Evolutionary conservation across 2,113 vertebrate species (phyloP).

Genomic region (Neomonachus schauinslandi): DNA sequence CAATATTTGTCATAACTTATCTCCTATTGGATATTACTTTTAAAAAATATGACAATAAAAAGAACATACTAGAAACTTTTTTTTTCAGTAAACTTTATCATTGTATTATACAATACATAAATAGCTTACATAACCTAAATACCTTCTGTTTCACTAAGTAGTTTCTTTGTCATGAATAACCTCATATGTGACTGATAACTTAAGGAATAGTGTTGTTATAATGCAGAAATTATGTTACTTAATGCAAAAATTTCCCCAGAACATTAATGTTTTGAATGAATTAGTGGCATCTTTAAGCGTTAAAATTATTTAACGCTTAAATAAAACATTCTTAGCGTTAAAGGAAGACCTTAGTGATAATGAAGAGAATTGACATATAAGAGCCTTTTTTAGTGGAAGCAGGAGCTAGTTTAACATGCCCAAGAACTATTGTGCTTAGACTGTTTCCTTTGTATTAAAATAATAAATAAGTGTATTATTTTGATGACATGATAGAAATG

Average conservation of each 20-base stretch:
- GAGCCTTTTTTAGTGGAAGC: not conserved
- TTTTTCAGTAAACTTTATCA: not conserved
- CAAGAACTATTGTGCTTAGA: not conserved
- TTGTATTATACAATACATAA: not conserved
- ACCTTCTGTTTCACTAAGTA: not conserved
- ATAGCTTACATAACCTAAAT: not conserved
- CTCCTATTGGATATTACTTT: not conserved
- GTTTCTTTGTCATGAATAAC: not conserved
- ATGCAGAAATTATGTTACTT: slow-evolving; percentile 5
- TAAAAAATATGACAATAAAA: not conserved
- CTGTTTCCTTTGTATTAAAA: not conserved
- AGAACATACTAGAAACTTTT: not conserved
- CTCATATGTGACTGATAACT: not conserved
- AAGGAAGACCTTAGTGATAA: not conserved
- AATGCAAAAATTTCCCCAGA: not conserved
- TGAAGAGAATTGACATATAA: not conserved
- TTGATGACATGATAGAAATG: not conserved
- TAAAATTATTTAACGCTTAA: too few relatives aligned
- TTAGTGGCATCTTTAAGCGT: not conserved
- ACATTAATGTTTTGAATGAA: not conserved
- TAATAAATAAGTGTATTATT: slow-evolving; percentile 17
- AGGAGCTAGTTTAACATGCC: not conserved
- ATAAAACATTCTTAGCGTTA: not conserved
- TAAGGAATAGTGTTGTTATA: not conserved
- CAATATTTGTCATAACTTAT: not conserved